Conservation (phyloP, 2,888 invertebrate species). For the Caenorhabditis panamensis region DNA sequence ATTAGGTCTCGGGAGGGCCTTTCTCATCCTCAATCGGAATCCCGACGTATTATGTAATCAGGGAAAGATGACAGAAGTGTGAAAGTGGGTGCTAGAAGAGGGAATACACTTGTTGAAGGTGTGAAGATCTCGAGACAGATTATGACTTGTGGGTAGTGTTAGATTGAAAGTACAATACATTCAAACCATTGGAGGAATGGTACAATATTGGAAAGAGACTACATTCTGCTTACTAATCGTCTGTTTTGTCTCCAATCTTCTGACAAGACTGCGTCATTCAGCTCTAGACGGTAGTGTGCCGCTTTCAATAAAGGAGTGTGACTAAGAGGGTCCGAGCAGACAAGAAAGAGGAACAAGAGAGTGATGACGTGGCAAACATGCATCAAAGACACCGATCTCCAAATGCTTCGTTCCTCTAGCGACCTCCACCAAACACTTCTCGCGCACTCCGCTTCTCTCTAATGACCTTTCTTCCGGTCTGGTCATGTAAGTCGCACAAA, state of each 20-base stretch:
- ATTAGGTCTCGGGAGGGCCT: constrained; percentile 12
- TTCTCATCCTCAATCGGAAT: no score
- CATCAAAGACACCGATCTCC: constrained; percentile 1
- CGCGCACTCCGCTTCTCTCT: background rate
- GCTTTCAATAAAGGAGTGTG: background rate
- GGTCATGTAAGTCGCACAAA: background rate
- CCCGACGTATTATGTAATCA: constrained; percentile 8
- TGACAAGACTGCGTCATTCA: background rate
- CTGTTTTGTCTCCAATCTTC: no score
- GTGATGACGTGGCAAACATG: constrained; percentile 2
- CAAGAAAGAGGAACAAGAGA: constrained; percentile 1
- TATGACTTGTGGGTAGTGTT: background rate
- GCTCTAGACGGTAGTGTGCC: background rate
- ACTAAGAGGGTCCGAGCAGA: no score
- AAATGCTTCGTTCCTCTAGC: background rate
- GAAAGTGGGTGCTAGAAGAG: background rate
- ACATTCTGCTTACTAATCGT: no score
- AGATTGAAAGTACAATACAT: no score
- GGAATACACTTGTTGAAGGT: background rate
- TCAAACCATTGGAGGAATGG: no score
- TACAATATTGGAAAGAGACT: no score
- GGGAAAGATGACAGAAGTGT: background rate
- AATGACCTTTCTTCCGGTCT: constrained; percentile 25
- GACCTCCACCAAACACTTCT: background rate
- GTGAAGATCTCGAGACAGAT: background rate